Evolutionary conservation across 2,797 vertebrate species (phyloP), one percentile per base, ranked within the genome.

Genomic region (Cyprinodon diabolis): DNA sequence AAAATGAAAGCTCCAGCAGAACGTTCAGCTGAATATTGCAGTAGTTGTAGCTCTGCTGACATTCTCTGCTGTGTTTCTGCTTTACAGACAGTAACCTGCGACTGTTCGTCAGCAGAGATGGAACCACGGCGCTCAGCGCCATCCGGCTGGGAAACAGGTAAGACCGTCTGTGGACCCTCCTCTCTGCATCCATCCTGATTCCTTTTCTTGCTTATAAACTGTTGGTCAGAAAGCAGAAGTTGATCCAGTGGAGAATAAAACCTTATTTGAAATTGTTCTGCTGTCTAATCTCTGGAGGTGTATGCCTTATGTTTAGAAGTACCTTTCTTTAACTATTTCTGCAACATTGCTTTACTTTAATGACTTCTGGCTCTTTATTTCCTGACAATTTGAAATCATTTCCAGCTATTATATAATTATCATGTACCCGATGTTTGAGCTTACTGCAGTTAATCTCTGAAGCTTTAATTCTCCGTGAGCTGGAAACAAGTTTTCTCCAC

Each of bases 131-230:
- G 0, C 89, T 99, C 86, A 97, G 97, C 2, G 96, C 96, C 72
- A 96, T 97, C 93, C 95, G 96, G 85, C 95, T 98, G 73, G 96
- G 95, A 66, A 98, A 96, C 95, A 96, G 97, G 98, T 99, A 91
- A 87, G 84, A 25, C n/a, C 62, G 19, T 40, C 25, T 57, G 4
- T 21, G 1, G 17, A 74, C 15, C 76, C 71, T 68, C 70, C 52
- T 62, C 47, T 43, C 4, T 1, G 43, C 1, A 35, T 15, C 4
- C 2, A 71, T 48, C 49, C 75, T 40, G n/a, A 69, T 68, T 60
- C 62, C 45, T 60, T 48, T 7, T 43, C 21, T 13, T 10, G 2
- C 47, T 10, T 11, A 13, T 48, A 10, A 48, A 48, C 47, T 14
- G 7, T 48, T 14, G 13, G 48, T 49, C 48, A 3, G 48, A 49